phyloP scores from a whole-genome alignment of 2,888 invertebrate genomes.

The Rhimphoctona megacephalus region DNA sequence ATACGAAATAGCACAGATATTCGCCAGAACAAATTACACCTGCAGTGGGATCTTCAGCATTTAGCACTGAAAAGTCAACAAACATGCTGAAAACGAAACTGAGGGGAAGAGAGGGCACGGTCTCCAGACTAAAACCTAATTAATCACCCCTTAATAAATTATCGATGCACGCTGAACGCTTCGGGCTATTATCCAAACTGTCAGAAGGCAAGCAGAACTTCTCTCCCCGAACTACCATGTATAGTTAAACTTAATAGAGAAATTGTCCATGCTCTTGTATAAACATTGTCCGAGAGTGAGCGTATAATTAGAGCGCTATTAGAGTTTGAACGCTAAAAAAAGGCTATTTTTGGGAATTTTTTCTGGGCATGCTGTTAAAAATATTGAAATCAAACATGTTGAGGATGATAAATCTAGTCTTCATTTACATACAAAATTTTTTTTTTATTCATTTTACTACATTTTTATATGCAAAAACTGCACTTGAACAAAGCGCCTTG shows the following conservation, averaged over 20 bases:
- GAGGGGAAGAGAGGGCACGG: conserved; percentile 15
- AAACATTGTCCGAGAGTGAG: conserved; percentile 12
- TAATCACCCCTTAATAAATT: conserved; percentile 81
- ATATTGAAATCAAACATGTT: no score
- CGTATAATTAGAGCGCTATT: no score
- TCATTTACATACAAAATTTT: no score
- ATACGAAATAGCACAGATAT: conserved; percentile 45
- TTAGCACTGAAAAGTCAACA: conserved; percentile 66
- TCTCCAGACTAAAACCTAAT: conserved; percentile 69
- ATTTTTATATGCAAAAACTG: no score
- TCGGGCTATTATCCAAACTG: conserved; percentile 55
- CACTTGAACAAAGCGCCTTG: no score
- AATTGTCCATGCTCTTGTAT: conserved; percentile 8
- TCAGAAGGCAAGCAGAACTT: conserved; percentile 34
- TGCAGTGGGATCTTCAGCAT: conserved; percentile 69
- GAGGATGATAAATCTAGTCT: no score
- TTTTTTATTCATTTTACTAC: no score
- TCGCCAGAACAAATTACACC: conserved; percentile 69
- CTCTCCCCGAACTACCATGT: not conserved
- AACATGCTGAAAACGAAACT: conserved; percentile 38
- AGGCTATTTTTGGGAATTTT: no score
- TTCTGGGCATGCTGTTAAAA: no score
- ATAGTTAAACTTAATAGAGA: not conserved
- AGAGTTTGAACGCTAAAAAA: no score
- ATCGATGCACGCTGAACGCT: conserved; percentile 71